A percentile compares a stretch with the other conserved stretches of the same genome.
phyloP scores from a whole-genome alignment of 2,888 invertebrate genomes.

The Halocaridina rubra region DNA sequence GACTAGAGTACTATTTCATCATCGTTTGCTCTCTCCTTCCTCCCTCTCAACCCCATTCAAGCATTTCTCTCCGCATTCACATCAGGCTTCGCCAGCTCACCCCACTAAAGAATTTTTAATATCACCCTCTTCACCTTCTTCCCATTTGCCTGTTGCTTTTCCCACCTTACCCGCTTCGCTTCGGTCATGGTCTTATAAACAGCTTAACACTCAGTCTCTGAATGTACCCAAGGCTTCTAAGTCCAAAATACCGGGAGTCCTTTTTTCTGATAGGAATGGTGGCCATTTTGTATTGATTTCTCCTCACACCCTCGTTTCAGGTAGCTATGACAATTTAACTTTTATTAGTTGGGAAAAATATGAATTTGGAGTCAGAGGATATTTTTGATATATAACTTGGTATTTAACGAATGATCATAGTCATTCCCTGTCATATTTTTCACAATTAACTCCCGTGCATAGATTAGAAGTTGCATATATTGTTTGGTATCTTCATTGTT shows the following conservation, averaged over 20 bases:
- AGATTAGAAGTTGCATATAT: too few species aligned
- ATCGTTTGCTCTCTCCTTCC: conserved; percentile 27
- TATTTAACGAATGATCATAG: too few species aligned
- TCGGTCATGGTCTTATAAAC: conserved; percentile 45
- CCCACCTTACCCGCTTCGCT: conserved; percentile 39
- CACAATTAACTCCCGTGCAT: too few species aligned
- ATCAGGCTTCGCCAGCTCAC: neutral
- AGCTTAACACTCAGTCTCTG: conserved; percentile 11
- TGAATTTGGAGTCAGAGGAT: too few species aligned
- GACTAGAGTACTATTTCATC: conserved; percentile 23
- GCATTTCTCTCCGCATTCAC: neutral
- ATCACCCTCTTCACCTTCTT: neutral
- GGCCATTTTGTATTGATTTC: conserved; percentile 30
- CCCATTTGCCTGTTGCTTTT: neutral
- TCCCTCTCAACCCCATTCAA: neutral
- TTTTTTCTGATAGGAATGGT: neutral
- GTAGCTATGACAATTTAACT: conserved; percentile 26
- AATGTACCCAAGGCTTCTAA: conserved; percentile 46
- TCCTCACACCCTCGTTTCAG: conserved; percentile 44
- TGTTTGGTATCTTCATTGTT: too few species aligned
- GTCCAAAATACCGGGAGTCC: conserved; percentile 20
- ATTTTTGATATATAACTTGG: too few species aligned
- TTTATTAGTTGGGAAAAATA: neutral
- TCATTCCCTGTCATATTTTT: too few species aligned
- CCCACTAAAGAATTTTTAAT: neutral